phyloP scores from a whole-genome alignment of 2,888 invertebrate genomes.

The Camponotus fellah region DNA sequence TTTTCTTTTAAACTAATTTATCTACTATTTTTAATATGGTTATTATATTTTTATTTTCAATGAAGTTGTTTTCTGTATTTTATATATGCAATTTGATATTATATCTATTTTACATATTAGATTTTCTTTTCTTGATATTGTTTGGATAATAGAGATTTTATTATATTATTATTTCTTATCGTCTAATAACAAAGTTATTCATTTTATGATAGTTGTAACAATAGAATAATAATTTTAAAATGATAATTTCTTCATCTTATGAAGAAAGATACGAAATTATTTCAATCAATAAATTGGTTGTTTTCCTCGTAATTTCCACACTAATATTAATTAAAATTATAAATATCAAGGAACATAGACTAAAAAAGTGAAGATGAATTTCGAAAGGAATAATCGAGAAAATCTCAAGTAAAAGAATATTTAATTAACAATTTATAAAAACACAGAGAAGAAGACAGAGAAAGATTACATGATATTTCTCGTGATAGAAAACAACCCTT shows the following conservation, averaged over 20 bases:
- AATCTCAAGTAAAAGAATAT: background rate
- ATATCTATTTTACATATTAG: background rate
- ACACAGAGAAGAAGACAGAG: background rate
- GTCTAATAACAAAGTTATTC: background rate
- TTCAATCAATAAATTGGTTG: background rate
- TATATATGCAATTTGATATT: background rate
- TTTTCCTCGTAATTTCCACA: background rate
- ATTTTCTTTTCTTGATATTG: background rate
- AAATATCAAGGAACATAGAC: background rate
- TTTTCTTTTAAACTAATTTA: background rate
- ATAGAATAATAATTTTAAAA: background rate
- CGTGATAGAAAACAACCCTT: conserved; percentile 15
- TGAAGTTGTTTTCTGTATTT: background rate
- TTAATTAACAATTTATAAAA: background rate
- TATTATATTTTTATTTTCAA: too few species aligned
- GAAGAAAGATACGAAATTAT: background rate
- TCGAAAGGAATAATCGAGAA: background rate
- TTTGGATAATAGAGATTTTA: background rate
- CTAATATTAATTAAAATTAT: conserved; percentile 4
- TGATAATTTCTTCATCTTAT: background rate
- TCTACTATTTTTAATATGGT: background rate
- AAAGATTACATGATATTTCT: background rate
- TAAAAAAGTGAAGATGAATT: background rate
- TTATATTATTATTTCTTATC: background rate
- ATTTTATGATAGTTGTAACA: background rate